These are phyloP conservation scores for Julus scanicus DNA, from an alignment of 2,888 invertebrate species.

Conservation along the genomic window DNA sequence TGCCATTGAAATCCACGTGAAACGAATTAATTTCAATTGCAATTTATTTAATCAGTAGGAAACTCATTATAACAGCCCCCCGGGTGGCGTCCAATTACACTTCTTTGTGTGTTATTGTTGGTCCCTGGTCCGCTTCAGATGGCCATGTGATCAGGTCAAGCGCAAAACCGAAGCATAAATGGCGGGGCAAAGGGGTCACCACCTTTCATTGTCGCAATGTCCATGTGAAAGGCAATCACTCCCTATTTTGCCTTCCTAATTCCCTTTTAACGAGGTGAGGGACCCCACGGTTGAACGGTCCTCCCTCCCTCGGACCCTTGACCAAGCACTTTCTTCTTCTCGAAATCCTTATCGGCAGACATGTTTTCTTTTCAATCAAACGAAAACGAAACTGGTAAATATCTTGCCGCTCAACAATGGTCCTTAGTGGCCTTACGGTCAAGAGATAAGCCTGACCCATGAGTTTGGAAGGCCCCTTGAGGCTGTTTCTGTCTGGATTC, in stretches of 20 bases:
- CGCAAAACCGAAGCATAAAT: neutral
- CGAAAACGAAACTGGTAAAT: slow-evolving; percentile 26
- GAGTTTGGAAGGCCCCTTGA: neutral
- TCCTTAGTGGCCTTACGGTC: neutral
- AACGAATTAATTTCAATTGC: neutral
- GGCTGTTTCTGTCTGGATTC: slow-evolving; percentile 1
- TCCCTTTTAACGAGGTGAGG: neutral
- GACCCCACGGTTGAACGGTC: neutral
- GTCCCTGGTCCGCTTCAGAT: neutral
- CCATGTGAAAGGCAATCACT: neutral
- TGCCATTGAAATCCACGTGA: neutral
- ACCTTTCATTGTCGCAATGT: neutral
- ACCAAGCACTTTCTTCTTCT: neutral
- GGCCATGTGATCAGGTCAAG: neutral
- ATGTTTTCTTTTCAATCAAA: slow-evolving; percentile 33
- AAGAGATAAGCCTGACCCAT: neutral
- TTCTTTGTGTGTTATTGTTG: neutral
- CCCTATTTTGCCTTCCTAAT: slow-evolving; percentile 14
- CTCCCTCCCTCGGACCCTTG: neutral
- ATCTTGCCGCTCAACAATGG: neutral
- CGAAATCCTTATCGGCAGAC: neutral
- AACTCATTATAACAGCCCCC: neutral
- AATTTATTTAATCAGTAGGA: slow-evolving; percentile 33
- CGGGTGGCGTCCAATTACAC: neutral
- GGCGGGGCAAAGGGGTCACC: neutral